Conservation (phyloP, 1,140 invertebrate species). For the Drosophila subpulchrella region DNA sequence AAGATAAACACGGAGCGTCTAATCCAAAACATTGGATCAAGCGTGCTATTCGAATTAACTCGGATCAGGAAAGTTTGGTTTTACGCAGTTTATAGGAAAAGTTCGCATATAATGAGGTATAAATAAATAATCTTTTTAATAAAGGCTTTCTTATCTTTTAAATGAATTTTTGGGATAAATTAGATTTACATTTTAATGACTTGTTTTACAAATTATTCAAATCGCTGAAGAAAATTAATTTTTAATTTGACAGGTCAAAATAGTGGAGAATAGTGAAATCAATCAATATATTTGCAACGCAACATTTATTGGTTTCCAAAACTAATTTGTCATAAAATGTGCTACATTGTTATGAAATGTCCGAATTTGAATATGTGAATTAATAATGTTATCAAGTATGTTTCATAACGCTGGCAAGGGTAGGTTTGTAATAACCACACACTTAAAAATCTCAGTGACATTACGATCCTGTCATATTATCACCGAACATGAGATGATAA, state of each 20-base stretch:
- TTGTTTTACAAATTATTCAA: too few relatives aligned
- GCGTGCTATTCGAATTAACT: slow-evolving; percentile 44
- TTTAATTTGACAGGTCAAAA: too few relatives aligned
- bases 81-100: not conserved
- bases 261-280: not conserved
- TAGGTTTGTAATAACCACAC: not conserved
- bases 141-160: too few relatives aligned
- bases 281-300: too few relatives aligned
- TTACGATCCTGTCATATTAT: slow-evolving; percentile 18
- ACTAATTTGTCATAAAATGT: not conserved
- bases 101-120: too few relatives aligned
- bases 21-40: slow-evolving; percentile 46
- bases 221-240: too few relatives aligned
- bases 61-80: not conserved
- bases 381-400: not conserved
- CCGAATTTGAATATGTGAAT: not conserved
- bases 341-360: not conserved
- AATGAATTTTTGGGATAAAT: too few relatives aligned
- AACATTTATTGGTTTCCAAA: not conserved
- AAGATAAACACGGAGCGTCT: slow-evolving; percentile 71
- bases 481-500: slow-evolving; percentile 13
- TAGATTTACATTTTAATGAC: too few relatives aligned
- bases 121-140: too few relatives aligned
- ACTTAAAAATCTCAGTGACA: not conserved
- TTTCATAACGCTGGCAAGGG: not conserved